These are phyloP conservation scores for Acrossocheilus fasciatus DNA, from an alignment of 2,797 vertebrate species.

Conservation along the genomic window DNA sequence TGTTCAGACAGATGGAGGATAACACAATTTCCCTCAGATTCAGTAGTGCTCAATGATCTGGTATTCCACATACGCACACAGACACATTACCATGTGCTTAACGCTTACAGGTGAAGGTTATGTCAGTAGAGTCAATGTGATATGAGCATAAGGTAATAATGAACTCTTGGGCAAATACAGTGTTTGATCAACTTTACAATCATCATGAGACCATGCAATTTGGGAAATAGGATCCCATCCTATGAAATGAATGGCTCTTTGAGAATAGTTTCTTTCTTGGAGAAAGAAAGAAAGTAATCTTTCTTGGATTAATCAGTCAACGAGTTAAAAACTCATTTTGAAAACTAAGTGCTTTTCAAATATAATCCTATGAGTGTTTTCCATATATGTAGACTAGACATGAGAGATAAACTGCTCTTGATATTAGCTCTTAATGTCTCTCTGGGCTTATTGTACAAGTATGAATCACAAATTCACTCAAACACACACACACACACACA, in stretches of 20 bases:
- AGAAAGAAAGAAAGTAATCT: neutral
- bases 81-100: neutral
- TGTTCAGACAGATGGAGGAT: conserved; percentile 33
- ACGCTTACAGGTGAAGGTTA: neutral
- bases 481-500: neutral
- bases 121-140: neutral
- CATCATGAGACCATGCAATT: neutral
- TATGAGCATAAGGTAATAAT: conserved; percentile 2
- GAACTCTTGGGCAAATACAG: neutral
- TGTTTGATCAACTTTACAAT: conserved; percentile 6
- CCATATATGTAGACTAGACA: neutral
- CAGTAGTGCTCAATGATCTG: neutral
- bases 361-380: neutral
- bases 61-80: neutral
- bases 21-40: conserved; percentile 2
- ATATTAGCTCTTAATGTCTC: neutral
- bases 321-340: neutral
- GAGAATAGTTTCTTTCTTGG: neutral
- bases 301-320: neutral
- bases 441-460: neutral
- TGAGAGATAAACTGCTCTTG: neutral
- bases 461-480: conserved; percentile 17
- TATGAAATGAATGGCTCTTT: conserved; percentile 1
- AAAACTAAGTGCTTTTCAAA: neutral
- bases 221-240: neutral